phyloP scores from a whole-genome alignment of 2,888 invertebrate genomes.

The Flabesymbios commensalis region DNA sequence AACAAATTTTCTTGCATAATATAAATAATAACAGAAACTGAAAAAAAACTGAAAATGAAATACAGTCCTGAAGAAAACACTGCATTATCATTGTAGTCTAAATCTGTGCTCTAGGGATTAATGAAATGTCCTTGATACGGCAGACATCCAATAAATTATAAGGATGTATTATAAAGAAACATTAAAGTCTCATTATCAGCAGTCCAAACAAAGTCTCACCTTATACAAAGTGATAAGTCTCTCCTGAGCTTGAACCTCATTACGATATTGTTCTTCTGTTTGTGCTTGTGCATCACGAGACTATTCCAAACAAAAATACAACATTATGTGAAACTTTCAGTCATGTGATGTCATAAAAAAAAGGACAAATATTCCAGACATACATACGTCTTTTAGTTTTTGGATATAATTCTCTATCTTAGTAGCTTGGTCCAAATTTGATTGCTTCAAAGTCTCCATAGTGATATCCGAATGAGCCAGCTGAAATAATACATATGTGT shows the following conservation, averaged over 20 bases:
- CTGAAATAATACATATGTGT: constrained; percentile 52
- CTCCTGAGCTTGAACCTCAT: constrained; percentile 83
- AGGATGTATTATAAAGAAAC: neutral
- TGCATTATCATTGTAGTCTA: too few relatives aligned
- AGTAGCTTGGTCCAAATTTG: constrained; percentile 71
- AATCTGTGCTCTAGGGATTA: too few relatives aligned
- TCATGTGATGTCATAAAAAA: neutral
- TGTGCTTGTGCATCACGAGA: constrained; percentile 74
- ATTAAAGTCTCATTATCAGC: neutral
- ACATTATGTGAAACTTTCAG: neutral
- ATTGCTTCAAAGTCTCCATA: constrained; percentile 72
- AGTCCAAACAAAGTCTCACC: constrained; percentile 49
- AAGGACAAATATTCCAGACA: neutral
- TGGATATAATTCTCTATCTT: constrained; percentile 74
- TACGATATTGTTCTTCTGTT: constrained; percentile 74
- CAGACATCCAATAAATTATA: too few relatives aligned
- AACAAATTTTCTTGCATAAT: too few relatives aligned
- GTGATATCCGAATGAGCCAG: constrained; percentile 74
- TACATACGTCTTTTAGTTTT: constrained; percentile 68
- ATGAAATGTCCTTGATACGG: too few relatives aligned
- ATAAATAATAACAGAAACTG: too few relatives aligned
- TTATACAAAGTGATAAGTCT: constrained; percentile 84
- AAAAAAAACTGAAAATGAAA: too few relatives aligned
- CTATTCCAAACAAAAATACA: constrained; percentile 25
- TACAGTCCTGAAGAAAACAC: too few relatives aligned